phyloP scores from a whole-genome alignment of 2,113 vertebrate species.

The Uria lomvia region DNA sequence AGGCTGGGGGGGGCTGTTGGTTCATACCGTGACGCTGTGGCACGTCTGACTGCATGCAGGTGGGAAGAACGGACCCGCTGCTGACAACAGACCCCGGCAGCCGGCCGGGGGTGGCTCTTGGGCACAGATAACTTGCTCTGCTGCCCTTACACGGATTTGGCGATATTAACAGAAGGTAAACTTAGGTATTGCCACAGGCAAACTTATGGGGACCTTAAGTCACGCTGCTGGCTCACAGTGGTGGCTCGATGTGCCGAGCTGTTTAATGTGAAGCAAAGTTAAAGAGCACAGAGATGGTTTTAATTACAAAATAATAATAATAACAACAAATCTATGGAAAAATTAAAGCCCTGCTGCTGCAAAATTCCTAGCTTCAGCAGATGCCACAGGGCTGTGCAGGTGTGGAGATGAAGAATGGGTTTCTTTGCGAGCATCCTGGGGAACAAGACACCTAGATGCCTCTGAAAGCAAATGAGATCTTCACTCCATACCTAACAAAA shows the following conservation, averaged over 20 bases:
- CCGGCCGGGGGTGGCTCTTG: background rate
- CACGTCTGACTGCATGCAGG: accelerated
- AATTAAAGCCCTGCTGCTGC: background rate
- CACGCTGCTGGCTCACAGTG: background rate
- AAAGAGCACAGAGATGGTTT: background rate
- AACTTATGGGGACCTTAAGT: background rate
- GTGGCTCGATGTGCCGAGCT: background rate
- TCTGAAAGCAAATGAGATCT: background rate
- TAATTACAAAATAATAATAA: background rate
- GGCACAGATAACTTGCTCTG: background rate
- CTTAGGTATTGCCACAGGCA: background rate
- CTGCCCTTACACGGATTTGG: background rate
- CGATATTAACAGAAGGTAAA: background rate
- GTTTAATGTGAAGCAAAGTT: background rate
- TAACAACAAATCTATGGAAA: background rate
- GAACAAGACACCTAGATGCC: background rate
- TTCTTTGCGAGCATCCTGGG: background rate
- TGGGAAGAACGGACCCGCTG: background rate
- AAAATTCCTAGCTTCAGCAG: background rate
- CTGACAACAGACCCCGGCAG: background rate
- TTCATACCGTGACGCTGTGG: background rate
- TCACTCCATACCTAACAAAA: background rate
- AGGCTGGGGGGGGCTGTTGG: background rate
- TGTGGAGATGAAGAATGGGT: background rate
- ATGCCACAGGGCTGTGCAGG: background rate